Percentiles rank a stretch among this genome's conserved stretches.
Conservation (phyloP, 37 sponge, comb jelly and placozoan species). For the Ephydatia muelleri region DNA sequence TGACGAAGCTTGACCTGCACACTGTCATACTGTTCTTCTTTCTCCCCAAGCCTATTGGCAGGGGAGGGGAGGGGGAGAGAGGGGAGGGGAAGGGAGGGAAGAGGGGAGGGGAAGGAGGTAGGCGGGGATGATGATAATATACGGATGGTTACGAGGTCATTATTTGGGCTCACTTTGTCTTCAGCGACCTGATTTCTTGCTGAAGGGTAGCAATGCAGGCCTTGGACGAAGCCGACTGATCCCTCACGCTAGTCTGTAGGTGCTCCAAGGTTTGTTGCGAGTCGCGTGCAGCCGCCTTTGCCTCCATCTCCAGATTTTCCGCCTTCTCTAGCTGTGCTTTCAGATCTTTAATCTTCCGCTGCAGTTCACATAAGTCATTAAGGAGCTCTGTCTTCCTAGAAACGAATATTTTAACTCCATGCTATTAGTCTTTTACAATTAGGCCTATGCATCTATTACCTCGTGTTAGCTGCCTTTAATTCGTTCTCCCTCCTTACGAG, state of each 20-base stretch:
- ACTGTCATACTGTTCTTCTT: constrained; percentile 42
- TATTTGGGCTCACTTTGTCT: constrained; percentile 26
- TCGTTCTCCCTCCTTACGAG: constrained; percentile 35
- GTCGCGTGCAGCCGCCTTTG: constrained; percentile 25
- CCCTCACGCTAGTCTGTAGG: constrained; percentile 22
- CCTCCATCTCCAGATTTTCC: constrained; percentile 34
- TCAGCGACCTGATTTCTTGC: constrained; percentile 49
- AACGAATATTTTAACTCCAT: background rate
- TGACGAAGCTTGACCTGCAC: constrained; percentile 8
- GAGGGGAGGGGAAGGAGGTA: too few relatives aligned
- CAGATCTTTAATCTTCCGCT: constrained; percentile 33
- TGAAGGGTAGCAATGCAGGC: constrained; percentile 24
- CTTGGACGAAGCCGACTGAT: constrained; percentile 46
- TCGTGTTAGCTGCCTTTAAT: constrained; percentile 28
- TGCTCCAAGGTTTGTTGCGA: constrained; percentile 12
- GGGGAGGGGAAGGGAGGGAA: background rate
- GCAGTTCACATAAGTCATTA: constrained; percentile 34
- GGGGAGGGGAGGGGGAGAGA: too few relatives aligned
- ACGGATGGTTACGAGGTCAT: background rate
- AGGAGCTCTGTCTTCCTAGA: constrained; percentile 44
- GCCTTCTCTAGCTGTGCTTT: constrained; percentile 38
- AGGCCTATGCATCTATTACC: background rate
- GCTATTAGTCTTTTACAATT: background rate
- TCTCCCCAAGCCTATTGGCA: constrained; percentile 44
- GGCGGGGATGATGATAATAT: background rate